A percentile compares a stretch with the other conserved stretches of the same genome.
phyloP scores from a whole-genome alignment of 2,113 vertebrate species.

The Ahaetulla prasina region DNA sequence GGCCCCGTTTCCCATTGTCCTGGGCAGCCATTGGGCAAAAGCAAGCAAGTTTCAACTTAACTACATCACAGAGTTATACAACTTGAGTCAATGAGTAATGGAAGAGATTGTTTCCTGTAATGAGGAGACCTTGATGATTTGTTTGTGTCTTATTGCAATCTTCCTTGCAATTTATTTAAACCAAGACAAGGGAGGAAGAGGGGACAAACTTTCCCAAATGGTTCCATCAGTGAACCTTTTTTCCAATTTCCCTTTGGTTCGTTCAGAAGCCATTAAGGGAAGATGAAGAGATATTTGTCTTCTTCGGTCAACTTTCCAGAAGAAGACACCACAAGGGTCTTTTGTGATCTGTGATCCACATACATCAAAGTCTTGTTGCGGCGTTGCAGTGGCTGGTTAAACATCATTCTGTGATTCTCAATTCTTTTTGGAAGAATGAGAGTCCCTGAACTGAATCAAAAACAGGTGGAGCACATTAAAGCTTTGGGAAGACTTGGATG shows the following conservation, averaged over 20 bases:
- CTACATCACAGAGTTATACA: neutral
- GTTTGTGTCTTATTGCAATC: neutral
- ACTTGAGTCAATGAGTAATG: conserved; percentile 3
- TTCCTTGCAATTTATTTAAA: neutral
- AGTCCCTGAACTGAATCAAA: neutral
- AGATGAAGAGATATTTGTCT: neutral
- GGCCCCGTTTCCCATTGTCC: no score
- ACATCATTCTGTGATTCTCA: neutral
- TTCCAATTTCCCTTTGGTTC: neutral
- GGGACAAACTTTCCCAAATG: neutral
- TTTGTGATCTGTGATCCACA: neutral
- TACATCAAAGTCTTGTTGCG: neutral
- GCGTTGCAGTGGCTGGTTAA: neutral
- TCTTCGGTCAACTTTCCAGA: neutral
- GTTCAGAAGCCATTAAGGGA: neutral
- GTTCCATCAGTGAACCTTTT: neutral
- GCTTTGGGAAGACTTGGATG: neutral
- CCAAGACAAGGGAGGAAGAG: neutral
- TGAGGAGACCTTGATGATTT: neutral
- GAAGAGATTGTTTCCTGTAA: neutral
- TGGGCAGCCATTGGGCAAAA: neutral
- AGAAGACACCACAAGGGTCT: neutral
- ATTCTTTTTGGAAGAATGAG: neutral
- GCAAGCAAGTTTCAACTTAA: neutral
- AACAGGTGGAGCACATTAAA: neutral